Conservation (phyloP, 2,797 vertebrate species). For the Labroides dimidiatus region DNA sequence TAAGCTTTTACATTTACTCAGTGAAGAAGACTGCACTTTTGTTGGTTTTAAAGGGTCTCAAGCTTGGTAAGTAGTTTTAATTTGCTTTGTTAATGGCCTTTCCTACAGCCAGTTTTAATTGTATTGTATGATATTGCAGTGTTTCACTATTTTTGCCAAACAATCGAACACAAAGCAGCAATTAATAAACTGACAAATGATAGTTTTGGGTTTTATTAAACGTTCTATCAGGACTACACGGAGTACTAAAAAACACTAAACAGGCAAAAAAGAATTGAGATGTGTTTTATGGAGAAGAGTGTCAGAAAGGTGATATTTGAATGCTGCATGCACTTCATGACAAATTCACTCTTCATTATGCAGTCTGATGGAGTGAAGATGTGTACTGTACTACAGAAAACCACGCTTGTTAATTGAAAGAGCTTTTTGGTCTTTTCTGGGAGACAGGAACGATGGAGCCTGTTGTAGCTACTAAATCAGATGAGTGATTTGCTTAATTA, state of each 20-base stretch:
- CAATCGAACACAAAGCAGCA: too few species aligned
- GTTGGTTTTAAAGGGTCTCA: too few species aligned
- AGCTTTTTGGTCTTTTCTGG: conserved; percentile 51
- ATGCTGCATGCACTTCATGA: not conserved
- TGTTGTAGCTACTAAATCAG: conserved; percentile 69
- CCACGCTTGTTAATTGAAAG: conserved; percentile 40
- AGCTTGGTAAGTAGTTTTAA: too few species aligned
- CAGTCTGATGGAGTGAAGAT: conserved; percentile 37
- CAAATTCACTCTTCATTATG: conserved; percentile 10
- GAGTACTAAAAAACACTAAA: conserved; percentile 5
- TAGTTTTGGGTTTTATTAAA: not conserved
- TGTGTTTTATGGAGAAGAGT: not conserved
- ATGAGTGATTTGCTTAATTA: conserved; percentile 66
- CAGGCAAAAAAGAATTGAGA: not conserved
- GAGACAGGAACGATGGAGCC: conserved; percentile 45
- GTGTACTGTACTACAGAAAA: conserved; percentile 47
- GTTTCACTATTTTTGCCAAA: too few species aligned
- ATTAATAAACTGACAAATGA: not conserved
- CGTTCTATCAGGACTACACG: not conserved
- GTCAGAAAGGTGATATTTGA: conserved; percentile 6
- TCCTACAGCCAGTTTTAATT: too few species aligned
- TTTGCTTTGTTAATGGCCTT: too few species aligned
- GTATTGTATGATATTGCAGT: too few species aligned
- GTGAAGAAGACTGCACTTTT: too few species aligned
- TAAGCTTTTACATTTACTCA: too few species aligned